Base-by-base conservation (phyloP, 2,797 vertebrate genomes). In the Tapera naevia region DNA sequence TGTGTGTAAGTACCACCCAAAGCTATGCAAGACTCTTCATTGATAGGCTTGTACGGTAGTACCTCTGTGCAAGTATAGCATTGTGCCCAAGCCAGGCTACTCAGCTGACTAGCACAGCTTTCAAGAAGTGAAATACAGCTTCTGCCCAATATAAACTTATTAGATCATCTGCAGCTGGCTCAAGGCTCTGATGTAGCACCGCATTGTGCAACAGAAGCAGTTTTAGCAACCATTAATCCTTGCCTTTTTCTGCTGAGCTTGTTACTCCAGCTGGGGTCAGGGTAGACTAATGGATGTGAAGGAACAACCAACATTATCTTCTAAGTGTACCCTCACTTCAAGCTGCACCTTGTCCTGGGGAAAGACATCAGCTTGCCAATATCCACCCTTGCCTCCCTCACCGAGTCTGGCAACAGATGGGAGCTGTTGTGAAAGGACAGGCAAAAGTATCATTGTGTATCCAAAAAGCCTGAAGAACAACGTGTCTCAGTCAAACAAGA, bases 91-190 rank as follows among this genome's bases (percentile, higher is more conserved):
- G 69, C 43, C 7, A 0, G 8, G n/a, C 27, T 84, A 57, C 53
- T 89, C 86, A 80, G 88, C 64, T 89, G 74, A 76, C 35, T 74
- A 43, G 33, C 76, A 57, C 45, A 75, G 90, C 76, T 86, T 86
- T 88, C 73, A 67, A 33, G 76, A 56, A 74, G 24, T 67, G 70
- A 91, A 89, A 80, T 71, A 89, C 39, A 75, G 54, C 61, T 88
- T 54, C 90, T 87, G 50, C 75, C 82, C 5, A 3, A 72, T 82
- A 92, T 62, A 95, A 91, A 94, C 83, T 64, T 74, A 78, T 64
- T 84, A 79, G 57, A 66, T 93, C 85, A 91, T 84, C 81, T 54
- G 74, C 87, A 89, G 87, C 94, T 81, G 57, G 73, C 79, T 89
- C 1, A 1, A 46, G 69, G 51, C 88, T 86, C 70, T 72, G 89